Evolutionary conservation across 2,797 vertebrate genomes (phyloP), one percentile per base, ranked within the genome.

Genomic region (Urophycis tenuis): DNA sequence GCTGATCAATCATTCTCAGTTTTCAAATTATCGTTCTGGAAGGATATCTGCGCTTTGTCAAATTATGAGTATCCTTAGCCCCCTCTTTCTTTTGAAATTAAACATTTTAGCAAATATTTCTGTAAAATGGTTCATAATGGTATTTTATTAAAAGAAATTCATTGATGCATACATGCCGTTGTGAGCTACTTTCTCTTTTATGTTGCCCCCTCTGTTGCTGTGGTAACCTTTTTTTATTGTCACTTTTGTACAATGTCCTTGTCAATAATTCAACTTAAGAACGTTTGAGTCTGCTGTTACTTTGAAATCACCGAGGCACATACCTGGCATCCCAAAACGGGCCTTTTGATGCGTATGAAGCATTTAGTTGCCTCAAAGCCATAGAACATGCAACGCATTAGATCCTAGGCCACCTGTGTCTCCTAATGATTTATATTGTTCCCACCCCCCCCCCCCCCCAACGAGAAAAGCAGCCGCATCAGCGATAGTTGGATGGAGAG

Each of bases 331-430:
- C 67, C 67, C 11, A 35, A 77, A 75, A 81, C 39, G 1, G 32
- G 11, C 67, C 41, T 81, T 82, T 67, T 31, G 29, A 29, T 60
- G 49, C 49, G 3, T 31, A 17, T 49, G 0, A 49, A 22, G 74
- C 29, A 22, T 31, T 72, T 34, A 78, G 34, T 67, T 74, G 80
- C 77, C 25, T 29, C 83, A 74, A 75, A 81, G 69, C 72, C 14
- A 30, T 80, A 77, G 80, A 79, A 78, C 83, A 79, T 83, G 82
- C 81, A 78, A 84, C 85, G 88, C 89, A 89, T 88, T 89, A 88
- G 87, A 81, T 91, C 85, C 72, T 7, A 22, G 83, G 78, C 89
- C 88, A 90, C 90, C 90, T 91, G 91, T 88, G 88, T 85, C 73
- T 67, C 25, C 60, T 86, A 83, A 89, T 88, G 86, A 89, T 79